These are phyloP conservation scores for Schlechtendalia chinensis DNA, from an alignment of 1,140 invertebrate genomes.

Conservation along the genomic window DNA sequence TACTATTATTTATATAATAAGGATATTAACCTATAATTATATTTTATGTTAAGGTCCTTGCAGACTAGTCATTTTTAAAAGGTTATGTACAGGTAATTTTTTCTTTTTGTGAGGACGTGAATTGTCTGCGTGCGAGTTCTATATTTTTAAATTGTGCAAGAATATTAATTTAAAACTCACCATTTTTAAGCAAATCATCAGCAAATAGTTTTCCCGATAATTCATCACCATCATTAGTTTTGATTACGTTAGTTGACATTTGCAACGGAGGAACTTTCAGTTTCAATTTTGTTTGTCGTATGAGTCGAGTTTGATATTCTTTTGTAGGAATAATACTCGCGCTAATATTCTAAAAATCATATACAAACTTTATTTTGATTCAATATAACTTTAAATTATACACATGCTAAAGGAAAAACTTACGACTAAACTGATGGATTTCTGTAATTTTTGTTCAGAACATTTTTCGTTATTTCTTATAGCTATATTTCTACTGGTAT, in stretches of 20 bases:
- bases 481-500: conserved; percentile 78
- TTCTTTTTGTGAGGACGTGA: no score
- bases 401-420: conserved; percentile 38
- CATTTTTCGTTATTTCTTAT: conserved; percentile 55
- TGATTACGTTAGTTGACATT: conserved; percentile 33
- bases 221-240: conserved; percentile 40
- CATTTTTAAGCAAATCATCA: conserved; percentile 40
- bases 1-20: no score
- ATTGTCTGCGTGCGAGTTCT: no score
- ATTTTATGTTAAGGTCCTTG: no score
- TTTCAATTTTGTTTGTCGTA: conserved; percentile 50
- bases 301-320: conserved; percentile 51
- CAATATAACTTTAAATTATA: background rate
- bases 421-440: conserved; percentile 55
- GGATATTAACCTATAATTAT: no score
- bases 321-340: conserved; percentile 40
- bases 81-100: no score
- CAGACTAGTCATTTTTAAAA: no score
- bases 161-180: conserved; percentile 21
- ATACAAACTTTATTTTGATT: conserved; percentile 27
- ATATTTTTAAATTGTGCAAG: background rate
- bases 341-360: conserved; percentile 43
- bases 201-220: conserved; percentile 40
- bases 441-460: conserved; percentile 21
- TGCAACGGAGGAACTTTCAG: conserved; percentile 41